Evolutionary conservation across 2,888 invertebrate species (phyloP), one percentile per base, ranked within the genome.

Genomic region (Fissipunctia ypsillon): DNA sequence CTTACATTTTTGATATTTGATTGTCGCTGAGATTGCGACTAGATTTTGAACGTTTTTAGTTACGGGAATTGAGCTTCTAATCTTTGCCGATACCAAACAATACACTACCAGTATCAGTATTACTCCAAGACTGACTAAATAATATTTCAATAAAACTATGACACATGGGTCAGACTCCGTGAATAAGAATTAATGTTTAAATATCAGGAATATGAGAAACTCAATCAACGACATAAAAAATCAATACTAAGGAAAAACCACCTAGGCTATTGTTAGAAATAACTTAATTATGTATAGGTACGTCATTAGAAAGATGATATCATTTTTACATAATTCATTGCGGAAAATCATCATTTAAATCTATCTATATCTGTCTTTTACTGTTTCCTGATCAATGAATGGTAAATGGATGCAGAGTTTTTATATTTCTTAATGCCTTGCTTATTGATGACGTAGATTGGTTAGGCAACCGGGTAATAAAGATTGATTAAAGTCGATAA

Each of bases 151-250:
- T 43, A 43, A 38, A 60, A 19, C 25, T 31, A 31, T 69, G 78
- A 66, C 61, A 61, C 35, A 54, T 22, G 1, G 9, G 16, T 56
- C 19, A 50, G 25, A 31, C 43, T 50, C 35, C 73, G 54, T 80
- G 57, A 63, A 63, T 35, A 50, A 56, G 73, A 73, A 73, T 82
- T 54, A 82, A 80, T 80, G 14, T 67, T 78, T 66, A 64, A 69
- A 69, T 73, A 59, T 54, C 65, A 66, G 54, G 73, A 61, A 59
- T 69, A 78, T 81, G 28, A 35, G 65, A 43, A 76, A 71, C 16
- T 16, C 28, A 68, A 63, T 45, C 31, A 63, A 31, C 7, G 22
- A 22, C 31, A 67, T 31, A 31, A 19, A 41, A 60, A 68, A 77
- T 72, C n/a, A 59, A 65, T 72, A 59, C 41, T 14, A n/a, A n/a